Evolutionary conservation across 2,797 vertebrate genomes (phyloP), one percentile per base, ranked within the genome.

Genomic region (Falco cherrug): DNA sequence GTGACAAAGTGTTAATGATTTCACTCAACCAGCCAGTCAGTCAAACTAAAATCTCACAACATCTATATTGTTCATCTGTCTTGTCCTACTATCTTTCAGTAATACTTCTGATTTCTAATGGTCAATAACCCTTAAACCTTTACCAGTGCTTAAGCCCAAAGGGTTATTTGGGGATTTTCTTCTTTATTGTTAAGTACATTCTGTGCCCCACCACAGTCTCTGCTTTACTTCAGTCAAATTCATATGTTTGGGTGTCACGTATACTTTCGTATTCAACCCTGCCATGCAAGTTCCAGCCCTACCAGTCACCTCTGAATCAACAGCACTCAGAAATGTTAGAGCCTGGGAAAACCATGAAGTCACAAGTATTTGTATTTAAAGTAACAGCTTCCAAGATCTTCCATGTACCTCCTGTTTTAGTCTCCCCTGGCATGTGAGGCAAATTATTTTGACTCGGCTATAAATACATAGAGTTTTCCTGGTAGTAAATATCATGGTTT

Each of bases 1-100:
- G 39, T 78, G 65, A 85, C 20, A 67, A 87, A 87, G 47, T 65
- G 33, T 84, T 86, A 82, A 84, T 5, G 1, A 61, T 90, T 88
- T 73, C 16, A 51, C 67, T 92, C 41, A 48, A 75, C 17, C 48
- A 82, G n/a, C 69, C 54, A 47, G 54, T 81, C 53, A 78, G 45
- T 88, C 76, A 91, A 57, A 87, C 88, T 82, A 61, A 86, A 80
- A 73, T 79, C 60, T 95, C 20, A 43, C 35, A 53, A n/a, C 10
- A n/a, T 86, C 61, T 76, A 3, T 75, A 39, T 61, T 47, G 26
- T 78, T 94, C 70, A 43, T 51, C 57, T 65, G 10, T 90, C 63
- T 73, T 57, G 20, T 73, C 54, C 25, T 87, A 6, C 31, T 70
- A 9, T 87, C 26, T 61, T 59, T 67, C 39, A 53, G 0, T 41